Percentiles rank a stretch among this genome's conserved stretches.
These are phyloP conservation scores for Tolypeutes matacus DNA, from an alignment of 2,797 vertebrate species.

Conservation along the genomic window DNA sequence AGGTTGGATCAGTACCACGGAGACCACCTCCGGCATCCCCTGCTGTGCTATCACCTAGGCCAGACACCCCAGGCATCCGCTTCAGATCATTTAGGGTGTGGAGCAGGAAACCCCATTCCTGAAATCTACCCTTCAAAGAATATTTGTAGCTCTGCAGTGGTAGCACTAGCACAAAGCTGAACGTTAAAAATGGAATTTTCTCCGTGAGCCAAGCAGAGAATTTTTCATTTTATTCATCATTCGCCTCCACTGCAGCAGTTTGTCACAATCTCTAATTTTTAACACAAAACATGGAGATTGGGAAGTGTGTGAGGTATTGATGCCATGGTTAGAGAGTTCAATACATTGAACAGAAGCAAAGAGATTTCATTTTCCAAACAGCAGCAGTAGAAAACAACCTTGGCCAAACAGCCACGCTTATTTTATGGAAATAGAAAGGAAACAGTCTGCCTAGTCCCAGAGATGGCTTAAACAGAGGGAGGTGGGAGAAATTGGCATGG, in stretches of 20 bases:
- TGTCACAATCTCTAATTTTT: conserved; percentile 61
- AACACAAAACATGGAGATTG: conserved; percentile 53
- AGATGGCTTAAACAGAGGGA: not conserved
- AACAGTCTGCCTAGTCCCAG: not conserved
- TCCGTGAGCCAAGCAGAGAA: conserved; percentile 32
- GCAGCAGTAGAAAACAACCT: conserved; percentile 33
- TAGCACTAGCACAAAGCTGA: not conserved
- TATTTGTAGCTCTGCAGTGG: not conserved
- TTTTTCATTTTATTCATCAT: conserved; percentile 52
- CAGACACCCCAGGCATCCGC: fast-evolving
- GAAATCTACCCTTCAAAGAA: not conserved
- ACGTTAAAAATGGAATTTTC: conserved; percentile 44
- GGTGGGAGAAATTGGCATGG: not conserved
- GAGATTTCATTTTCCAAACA: conserved; percentile 68
- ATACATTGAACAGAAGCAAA: conserved; percentile 46
- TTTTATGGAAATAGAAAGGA: not conserved
- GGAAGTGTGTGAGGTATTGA: not conserved
- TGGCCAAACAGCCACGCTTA: not conserved
- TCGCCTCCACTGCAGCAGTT: not conserved
- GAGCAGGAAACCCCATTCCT: not conserved
- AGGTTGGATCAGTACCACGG: not conserved
- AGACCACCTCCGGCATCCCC: not conserved
- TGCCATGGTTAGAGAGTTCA: conserved; percentile 26
- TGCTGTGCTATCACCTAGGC: not conserved
- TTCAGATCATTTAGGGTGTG: not conserved